Conservation (phyloP, 2,888 invertebrate species). For the Caenorhabditis zanzibari region DNA sequence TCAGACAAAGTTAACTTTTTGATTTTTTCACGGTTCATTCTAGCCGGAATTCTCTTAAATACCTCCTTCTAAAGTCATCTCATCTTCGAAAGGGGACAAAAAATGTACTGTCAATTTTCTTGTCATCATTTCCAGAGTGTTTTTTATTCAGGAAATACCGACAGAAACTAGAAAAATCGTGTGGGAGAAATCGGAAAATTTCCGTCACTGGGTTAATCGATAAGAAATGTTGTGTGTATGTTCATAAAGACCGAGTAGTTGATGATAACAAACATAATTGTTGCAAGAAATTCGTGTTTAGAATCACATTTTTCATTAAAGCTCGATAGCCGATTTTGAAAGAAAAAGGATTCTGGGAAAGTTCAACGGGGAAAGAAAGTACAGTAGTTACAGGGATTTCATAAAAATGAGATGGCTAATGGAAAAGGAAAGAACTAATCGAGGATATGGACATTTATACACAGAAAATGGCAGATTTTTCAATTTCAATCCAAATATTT, state of each 20-base stretch:
- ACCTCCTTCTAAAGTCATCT: constrained; percentile 4
- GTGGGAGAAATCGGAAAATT: neutral
- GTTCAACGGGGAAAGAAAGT: neutral
- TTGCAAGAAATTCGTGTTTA: neutral
- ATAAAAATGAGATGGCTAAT: constrained; percentile 19
- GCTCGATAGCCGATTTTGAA: constrained; percentile 4
- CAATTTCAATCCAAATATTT: neutral
- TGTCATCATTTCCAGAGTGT: constrained; percentile 34
- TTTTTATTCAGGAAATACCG: constrained; percentile 8
- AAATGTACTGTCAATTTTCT: neutral
- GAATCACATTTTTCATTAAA: constrained; percentile 8
- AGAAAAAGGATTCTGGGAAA: constrained; percentile 17
- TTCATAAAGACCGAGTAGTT: constrained; percentile 31
- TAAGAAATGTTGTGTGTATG: constrained; percentile 21
- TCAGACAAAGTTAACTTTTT: neutral
- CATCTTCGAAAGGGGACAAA: neutral
- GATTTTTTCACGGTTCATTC: constrained; percentile 12
- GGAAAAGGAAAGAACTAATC: constrained; percentile 11
- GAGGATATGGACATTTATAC: constrained; percentile 39
- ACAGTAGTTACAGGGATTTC: neutral
- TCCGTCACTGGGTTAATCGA: constrained; percentile 21
- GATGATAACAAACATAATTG: constrained; percentile 29
- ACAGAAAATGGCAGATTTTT: constrained; percentile 5
- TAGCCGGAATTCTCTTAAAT: neutral
- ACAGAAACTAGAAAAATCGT: constrained; percentile 42